Percentiles rank a stretch among this genome's conserved stretches.
phyloP scores from a whole-genome alignment of 1,140 invertebrate species.

The Drosophila aff. region DNA sequence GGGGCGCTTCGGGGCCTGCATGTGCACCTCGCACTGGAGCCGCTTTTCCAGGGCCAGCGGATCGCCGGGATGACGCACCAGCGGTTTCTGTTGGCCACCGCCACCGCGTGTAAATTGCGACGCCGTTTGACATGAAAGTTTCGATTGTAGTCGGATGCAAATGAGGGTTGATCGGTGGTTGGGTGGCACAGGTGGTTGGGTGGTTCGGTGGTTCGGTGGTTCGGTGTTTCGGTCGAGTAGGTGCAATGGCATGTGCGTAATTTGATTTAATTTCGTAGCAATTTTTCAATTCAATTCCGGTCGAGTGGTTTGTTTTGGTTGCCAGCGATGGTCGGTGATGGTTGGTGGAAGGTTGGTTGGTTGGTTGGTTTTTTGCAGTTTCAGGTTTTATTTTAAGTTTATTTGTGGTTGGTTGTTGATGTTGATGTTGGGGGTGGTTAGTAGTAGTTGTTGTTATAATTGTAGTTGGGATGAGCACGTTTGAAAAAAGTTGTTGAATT shows the following conservation, averaged over 20 bases:
- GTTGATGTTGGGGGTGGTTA: conserved; percentile 36
- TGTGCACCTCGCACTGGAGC: conserved; percentile 93
- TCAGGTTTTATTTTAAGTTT: conserved; percentile 53
- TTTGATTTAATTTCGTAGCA: conserved; percentile 79
- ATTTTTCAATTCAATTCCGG: conserved; percentile 78
- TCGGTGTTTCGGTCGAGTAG: conserved; percentile 19
- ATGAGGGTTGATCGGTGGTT: conserved; percentile 39
- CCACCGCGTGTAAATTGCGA: conserved; percentile 74
- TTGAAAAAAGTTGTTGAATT: conserved; percentile 79
- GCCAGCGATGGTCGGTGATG: conserved; percentile 66
- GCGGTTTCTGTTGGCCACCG: conserved; percentile 90
- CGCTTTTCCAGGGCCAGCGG: conserved; percentile 92
- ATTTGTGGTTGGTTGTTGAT: conserved; percentile 68
- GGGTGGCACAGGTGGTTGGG: conserved; percentile 30
- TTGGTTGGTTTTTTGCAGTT: conserved; percentile 41
- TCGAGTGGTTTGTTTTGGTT: conserved; percentile 65
- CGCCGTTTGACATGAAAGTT: conserved; percentile 79
- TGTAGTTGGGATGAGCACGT: conserved; percentile 62
- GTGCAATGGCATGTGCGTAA: conserved; percentile 73
- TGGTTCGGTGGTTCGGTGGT: conserved; percentile 21
- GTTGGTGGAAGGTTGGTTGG: conserved; percentile 48
- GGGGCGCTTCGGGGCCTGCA: conserved; percentile 89
- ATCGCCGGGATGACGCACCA: conserved; percentile 92
- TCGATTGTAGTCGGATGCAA: conserved; percentile 35
- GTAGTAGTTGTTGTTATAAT: conserved; percentile 29